phyloP scores from a whole-genome alignment of 2,888 invertebrate species.

The Eucera pruinosa region DNA sequence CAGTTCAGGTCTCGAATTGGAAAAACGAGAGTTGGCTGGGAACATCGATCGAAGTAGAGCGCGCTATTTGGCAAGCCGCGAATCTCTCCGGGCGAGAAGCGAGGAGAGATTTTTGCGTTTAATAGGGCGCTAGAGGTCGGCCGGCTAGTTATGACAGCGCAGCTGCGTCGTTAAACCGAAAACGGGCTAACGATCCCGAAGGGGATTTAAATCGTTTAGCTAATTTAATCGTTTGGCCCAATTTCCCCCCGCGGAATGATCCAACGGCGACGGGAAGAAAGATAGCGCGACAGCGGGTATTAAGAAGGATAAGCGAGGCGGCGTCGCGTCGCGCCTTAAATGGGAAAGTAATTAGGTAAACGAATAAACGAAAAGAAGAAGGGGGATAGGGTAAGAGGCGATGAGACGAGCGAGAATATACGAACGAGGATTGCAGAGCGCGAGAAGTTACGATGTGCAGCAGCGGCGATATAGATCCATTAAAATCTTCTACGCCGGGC shows the following conservation, averaged over 20 bases:
- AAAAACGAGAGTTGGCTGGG: no score
- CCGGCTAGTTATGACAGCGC: background rate
- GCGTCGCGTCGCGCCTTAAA: background rate
- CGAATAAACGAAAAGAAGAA: background rate
- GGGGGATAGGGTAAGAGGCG: background rate
- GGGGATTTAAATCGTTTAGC: constrained; percentile 19
- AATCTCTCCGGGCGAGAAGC: no score
- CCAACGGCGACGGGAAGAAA: background rate
- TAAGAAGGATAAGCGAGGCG: background rate
- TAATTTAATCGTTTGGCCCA: constrained; percentile 16
- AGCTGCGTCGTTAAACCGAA: background rate
- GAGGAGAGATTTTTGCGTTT: no score
- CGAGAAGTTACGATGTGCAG: constrained; percentile 21
- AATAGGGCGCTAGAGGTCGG: background rate
- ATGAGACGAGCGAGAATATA: background rate
- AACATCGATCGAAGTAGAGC: no score
- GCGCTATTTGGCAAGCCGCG: no score
- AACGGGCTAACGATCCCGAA: constrained; percentile 8
- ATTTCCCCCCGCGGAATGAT: constrained; percentile 14
- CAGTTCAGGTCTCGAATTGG: no score
- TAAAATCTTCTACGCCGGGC: constrained; percentile 39
- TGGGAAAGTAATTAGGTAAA: background rate
- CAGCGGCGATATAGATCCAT: constrained; percentile 16
- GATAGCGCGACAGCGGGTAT: background rate
- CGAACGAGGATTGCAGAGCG: constrained; percentile 15